A percentile compares a stretch with the other conserved stretches of the same genome.
phyloP scores from a whole-genome alignment of 2,888 invertebrate genomes.

The Troilus luridus region DNA sequence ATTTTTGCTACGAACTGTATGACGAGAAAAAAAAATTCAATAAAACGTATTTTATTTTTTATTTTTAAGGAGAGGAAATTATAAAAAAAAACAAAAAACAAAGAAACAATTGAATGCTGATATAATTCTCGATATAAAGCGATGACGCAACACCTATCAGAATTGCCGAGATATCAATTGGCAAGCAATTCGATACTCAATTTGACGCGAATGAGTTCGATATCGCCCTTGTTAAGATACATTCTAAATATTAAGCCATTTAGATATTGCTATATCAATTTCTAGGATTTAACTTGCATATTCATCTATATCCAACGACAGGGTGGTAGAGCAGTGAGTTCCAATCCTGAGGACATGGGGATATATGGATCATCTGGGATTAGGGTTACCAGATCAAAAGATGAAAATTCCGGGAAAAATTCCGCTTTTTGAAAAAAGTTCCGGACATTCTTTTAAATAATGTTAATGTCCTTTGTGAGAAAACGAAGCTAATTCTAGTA shows the following conservation, averaged over 20 bases:
- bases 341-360: no score
- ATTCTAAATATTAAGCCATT: not conserved
- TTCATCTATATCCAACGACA: not conserved
- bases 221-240: not conserved
- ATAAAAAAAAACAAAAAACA: not conserved
- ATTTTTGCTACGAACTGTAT: not conserved
- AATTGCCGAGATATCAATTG: not conserved
- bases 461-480: no score
- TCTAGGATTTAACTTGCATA: not conserved
- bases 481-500: no score
- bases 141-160: not conserved
- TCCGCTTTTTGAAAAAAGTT: no score
- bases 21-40: no score
- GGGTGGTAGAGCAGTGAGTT: no score
- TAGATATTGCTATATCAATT: not conserved
- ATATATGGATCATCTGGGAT: no score
- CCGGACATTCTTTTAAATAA: no score
- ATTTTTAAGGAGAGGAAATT: not conserved
- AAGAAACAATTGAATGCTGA: not conserved
- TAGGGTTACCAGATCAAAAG: no score
- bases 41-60: not conserved
- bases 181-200: not conserved
- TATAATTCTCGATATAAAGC: not conserved
- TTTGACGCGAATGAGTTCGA: not conserved
- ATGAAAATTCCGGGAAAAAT: no score